Evolutionary conservation across 2,797 vertebrate genomes (phyloP), one percentile per base, ranked within the genome.

Genomic region (Syngnathus acus): DNA sequence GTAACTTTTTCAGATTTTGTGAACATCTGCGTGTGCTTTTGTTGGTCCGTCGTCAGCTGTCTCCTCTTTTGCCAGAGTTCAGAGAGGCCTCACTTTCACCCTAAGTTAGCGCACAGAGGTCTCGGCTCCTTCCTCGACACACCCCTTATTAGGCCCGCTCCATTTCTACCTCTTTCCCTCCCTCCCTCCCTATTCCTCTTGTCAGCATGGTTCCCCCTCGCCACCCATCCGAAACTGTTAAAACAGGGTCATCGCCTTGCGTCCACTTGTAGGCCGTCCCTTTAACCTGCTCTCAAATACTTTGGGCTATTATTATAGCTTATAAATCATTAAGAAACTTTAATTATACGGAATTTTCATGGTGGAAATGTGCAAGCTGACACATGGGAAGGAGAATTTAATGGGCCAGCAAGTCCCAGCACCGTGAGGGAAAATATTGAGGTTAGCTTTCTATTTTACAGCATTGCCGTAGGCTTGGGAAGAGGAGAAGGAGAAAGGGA

Each of bases 271-370:
- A 91, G 86, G 81, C 78, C 88, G 90, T 90, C 90, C 88, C 85
- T 92, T 92, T 92, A 91, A 92, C 90, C 92, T 89, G 90, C 87
- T 89, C 90, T 82, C 79, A 90, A 92, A 92, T 89, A 92, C 90
- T 92, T 87, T 86, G 66, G 84, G 88, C 90, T 92, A 91, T 92
- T 93, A 92, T 92, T 91, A 88, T 91, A 89, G 88, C 90, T 90
- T 92, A 92, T 93, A 92, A 92, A 93, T 92, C 92, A 93, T 93
- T 91, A 92, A 91, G 90, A 92, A 92, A 89, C 88, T 91, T 92
- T 92, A 91, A 93, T 93, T 92, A 92, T 92, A 90, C 79, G 66
- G 84, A 89, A 80, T 90, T 91, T 89, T 90, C 86, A 88, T 86
- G 87, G 90, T 87, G 89, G 88, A 93, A 90, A 87, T 88, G 85